Evolutionary conservation across 2,113 vertebrate species (phyloP).

Genomic region (Marmota monax): DNA sequence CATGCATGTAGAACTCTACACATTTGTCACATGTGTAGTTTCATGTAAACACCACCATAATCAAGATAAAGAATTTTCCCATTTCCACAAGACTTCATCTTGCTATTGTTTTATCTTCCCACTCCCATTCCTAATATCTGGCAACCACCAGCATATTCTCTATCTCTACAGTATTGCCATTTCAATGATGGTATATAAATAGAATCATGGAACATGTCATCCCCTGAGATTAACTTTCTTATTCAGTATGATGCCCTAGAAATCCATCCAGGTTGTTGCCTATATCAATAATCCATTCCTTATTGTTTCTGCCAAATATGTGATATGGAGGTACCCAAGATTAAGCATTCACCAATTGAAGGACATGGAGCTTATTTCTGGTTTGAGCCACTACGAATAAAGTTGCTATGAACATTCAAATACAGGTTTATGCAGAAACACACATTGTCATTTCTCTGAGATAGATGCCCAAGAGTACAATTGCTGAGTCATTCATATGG

Average conservation of each 20-base stretch:
- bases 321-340: neutral
- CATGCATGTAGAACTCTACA: neutral
- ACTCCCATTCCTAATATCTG: neutral
- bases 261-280: neutral
- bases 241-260: neutral
- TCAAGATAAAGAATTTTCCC: neutral
- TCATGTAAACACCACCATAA: neutral
- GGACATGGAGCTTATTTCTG: neutral
- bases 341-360: neutral
- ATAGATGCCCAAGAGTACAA: neutral
- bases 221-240: neutral
- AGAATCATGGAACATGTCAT: neutral
- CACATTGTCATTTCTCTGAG: neutral
- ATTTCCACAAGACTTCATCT: neutral
- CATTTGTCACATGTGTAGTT: neutral
- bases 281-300: neutral
- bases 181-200: neutral
- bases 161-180: neutral
- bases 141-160: neutral
- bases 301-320: neutral
- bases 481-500: neutral
- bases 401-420: neutral
- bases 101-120: neutral
- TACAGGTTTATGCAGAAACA: neutral
- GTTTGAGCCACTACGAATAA: neutral